A percentile compares a stretch with the other conserved stretches of the same genome.
phyloP scores from a whole-genome alignment of 2,113 vertebrate species.

The Meriones unguiculatus region DNA sequence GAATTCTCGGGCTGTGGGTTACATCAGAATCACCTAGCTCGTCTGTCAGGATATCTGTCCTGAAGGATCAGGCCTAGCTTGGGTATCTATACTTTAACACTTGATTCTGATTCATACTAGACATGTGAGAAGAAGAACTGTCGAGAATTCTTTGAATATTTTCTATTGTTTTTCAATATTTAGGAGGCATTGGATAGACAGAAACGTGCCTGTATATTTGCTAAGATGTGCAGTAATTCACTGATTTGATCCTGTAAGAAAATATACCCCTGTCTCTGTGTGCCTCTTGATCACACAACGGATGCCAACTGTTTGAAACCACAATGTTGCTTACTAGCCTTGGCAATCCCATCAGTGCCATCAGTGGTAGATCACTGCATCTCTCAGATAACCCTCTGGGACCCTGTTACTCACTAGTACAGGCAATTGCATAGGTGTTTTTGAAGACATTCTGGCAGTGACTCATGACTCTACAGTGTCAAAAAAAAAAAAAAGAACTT shows the following conservation, averaged over 20 bases:
- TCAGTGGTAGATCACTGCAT: neutral
- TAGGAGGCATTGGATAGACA: neutral
- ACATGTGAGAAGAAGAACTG: neutral
- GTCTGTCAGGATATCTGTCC: neutral
- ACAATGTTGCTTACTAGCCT: neutral
- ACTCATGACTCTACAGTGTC: neutral
- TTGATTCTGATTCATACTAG: neutral
- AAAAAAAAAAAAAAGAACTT: neutral
- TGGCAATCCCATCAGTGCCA: neutral
- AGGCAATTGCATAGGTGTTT: neutral
- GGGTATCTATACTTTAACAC: neutral
- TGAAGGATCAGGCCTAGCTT: neutral
- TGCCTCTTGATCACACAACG: neutral
- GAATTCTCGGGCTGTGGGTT: neutral
- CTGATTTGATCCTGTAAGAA: neutral
- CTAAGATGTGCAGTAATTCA: neutral
- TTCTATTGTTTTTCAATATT: conserved; percentile 14
- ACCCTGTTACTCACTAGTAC: neutral
- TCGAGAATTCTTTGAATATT: neutral
- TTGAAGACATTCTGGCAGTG: neutral
- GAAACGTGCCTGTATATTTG: neutral
- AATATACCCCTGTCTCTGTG: neutral
- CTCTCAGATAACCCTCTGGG: neutral
- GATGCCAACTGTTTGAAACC: conserved; percentile 8
- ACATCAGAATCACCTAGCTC: neutral